These are phyloP conservation scores for Xyrauchen texanus DNA, from an alignment of 2,113 vertebrate species.

Conservation along the genomic window DNA sequence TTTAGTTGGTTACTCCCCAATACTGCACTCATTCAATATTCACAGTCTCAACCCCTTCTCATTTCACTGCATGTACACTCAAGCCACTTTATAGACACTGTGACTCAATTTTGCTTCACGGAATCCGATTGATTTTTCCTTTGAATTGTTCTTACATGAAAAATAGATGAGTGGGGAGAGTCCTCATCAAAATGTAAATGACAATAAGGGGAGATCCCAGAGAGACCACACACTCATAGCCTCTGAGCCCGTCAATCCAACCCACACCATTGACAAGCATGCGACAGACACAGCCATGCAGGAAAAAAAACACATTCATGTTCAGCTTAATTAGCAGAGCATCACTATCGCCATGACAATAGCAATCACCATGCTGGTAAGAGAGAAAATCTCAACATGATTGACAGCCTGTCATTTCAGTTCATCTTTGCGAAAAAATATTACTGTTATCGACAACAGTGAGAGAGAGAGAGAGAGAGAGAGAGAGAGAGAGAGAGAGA, in stretches of 20 bases:
- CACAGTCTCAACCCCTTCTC: conserved; percentile 3
- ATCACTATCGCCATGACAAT: conserved; percentile 69
- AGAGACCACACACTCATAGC: conserved; percentile 58
- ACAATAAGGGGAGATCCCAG: conserved; percentile 6
- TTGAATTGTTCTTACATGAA: conserved; percentile 17
- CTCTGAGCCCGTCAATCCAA: conserved; percentile 70
- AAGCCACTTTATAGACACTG: conserved; percentile 1
- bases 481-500: conserved; percentile 52
- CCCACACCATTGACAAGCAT: conserved; percentile 69
- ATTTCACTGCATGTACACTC: background rate
- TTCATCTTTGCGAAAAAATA: conserved; percentile 64
- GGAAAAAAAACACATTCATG: conserved; percentile 70
- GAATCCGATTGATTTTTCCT: conserved; percentile 20
- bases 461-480: conserved; percentile 41
- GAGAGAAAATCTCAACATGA: conserved; percentile 69
- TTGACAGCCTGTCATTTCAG: conserved; percentile 75
- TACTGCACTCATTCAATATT: background rate
- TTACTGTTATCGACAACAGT: conserved; percentile 59
- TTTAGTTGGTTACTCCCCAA: too few relatives aligned
- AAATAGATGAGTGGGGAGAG: conserved; percentile 12
- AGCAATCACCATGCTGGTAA: conserved; percentile 67
- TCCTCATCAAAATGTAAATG: conserved; percentile 36
- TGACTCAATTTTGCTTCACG: background rate
- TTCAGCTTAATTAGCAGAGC: conserved; percentile 74
- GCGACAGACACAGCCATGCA: conserved; percentile 71